Conservation (phyloP, 2,113 vertebrate genomes). For the Plotosus lineatus region DNA sequence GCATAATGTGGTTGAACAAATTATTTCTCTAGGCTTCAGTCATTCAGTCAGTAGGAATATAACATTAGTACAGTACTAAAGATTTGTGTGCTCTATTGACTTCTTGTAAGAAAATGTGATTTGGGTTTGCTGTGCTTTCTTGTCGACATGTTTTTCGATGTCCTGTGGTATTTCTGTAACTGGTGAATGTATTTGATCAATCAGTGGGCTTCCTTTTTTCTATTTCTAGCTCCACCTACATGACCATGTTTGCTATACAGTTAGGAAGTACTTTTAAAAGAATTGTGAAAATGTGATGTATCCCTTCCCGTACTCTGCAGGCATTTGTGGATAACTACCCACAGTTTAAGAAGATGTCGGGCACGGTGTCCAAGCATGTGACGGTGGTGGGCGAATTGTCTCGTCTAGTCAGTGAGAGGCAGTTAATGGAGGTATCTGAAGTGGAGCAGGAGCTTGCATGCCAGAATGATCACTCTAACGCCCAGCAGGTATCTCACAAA, state of each 20-base stretch:
- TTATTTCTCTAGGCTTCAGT: background rate
- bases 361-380: conserved; percentile 94
- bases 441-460: conserved; percentile 94
- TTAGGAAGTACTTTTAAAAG: background rate
- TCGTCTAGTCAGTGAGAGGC: conserved; percentile 79
- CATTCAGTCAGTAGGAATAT: background rate
- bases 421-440: conserved; percentile 89
- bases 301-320: conserved; percentile 61
- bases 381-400: conserved; percentile 95
- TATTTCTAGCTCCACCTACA: background rate
- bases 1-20: background rate
- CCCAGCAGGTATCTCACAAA: conserved; percentile 82
- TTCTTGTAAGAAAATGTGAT: background rate
- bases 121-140: background rate
- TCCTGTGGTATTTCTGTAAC: background rate
- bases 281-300: background rate
- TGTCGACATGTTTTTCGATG: background rate
- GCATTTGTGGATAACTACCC: conserved; percentile 97
- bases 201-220: background rate
- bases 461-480: conserved; percentile 91
- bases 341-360: conserved; percentile 98
- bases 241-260: background rate
- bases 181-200: background rate
- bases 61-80: background rate
- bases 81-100: background rate